Evolutionary conservation across 2,888 invertebrate genomes (phyloP).

Genomic region (Drosophila testacea): DNA sequence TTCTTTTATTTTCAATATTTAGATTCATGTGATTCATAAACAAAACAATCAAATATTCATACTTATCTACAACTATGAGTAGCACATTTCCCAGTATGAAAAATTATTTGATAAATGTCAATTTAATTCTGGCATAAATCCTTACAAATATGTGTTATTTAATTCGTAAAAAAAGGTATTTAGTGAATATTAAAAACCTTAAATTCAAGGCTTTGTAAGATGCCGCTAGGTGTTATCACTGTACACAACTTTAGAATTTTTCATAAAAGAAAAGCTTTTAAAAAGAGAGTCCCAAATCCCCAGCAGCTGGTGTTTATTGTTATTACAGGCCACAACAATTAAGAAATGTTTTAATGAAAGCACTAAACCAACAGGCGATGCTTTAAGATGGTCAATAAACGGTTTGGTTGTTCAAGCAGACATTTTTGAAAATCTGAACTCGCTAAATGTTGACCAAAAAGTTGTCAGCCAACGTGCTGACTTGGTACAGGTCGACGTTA

Average conservation of each 20-base stretch:
- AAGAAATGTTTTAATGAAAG: slow-evolving; percentile 2
- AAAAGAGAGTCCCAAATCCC: background rate
- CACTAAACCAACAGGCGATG: slow-evolving; percentile 9
- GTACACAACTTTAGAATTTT: background rate
- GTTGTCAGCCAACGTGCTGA: slow-evolving; percentile 20
- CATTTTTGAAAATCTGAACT: slow-evolving; percentile 12
- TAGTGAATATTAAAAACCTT: background rate
- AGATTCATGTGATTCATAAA: too few species aligned
- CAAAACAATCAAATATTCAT: too few species aligned
- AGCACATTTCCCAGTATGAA: too few species aligned
- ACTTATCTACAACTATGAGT: too few species aligned
- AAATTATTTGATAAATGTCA: too few species aligned
- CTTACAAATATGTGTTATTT: background rate
- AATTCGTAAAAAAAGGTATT: background rate
- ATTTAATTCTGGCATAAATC: background rate
- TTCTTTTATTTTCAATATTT: too few species aligned
- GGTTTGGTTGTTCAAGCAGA: slow-evolving; percentile 12
- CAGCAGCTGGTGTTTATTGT: slow-evolving; percentile 18
- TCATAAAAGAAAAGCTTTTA: background rate
- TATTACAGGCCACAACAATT: slow-evolving; percentile 17
- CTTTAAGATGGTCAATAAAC: slow-evolving; percentile 18
- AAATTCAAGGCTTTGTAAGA: background rate
- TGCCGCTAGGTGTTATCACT: background rate
- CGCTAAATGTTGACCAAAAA: slow-evolving; percentile 19
- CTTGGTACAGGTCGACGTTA: slow-evolving; percentile 23